Percentiles rank a stretch among this genome's conserved stretches.
Evolutionary conservation across 2,888 invertebrate species (phyloP).

Genomic region (Rhogogaster chlorosoma): DNA sequence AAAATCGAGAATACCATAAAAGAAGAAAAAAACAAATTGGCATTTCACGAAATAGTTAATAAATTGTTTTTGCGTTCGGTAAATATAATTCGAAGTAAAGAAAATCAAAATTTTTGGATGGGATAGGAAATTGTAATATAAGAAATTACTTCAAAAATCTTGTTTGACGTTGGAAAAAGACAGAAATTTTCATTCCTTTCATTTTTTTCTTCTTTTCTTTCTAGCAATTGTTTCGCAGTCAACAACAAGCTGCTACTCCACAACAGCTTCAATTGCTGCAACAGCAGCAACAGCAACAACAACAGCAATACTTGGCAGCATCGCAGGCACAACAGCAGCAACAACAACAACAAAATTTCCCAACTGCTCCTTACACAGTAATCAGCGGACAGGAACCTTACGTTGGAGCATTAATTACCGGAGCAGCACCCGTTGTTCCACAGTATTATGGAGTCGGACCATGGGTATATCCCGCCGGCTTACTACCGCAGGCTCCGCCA

Average conservation of each 20-base stretch:
- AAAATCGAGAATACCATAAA: too few species aligned
- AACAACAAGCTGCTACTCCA: conserved; percentile 83
- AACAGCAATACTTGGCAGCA: conserved; percentile 81
- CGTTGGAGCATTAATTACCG: conserved; percentile 89
- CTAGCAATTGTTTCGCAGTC: conserved; percentile 94
- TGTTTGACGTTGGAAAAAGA: background rate
- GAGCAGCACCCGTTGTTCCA: conserved; percentile 85
- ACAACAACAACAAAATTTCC: conserved; percentile 90
- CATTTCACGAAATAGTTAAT: background rate
- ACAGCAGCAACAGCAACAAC: conserved; percentile 82
- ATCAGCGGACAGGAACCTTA: conserved; percentile 92
- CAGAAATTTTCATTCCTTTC: background rate
- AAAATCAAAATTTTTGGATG: background rate
- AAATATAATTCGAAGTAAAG: background rate
- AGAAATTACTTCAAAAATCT: background rate
- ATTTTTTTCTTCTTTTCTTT: conserved; percentile 78
- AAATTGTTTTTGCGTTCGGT: background rate
- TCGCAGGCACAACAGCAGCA: conserved; percentile 87
- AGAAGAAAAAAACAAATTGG: background rate
- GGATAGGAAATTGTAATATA: background rate
- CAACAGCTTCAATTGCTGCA: conserved; percentile 83
- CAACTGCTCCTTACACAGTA: conserved; percentile 92
- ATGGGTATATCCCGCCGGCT: conserved; percentile 94
- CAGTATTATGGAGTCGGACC: conserved; percentile 96
- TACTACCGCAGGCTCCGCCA: conserved; percentile 83